Evolutionary conservation across 2,888 invertebrate species (phyloP).

Genomic region (Sphaeridia pumilis): DNA sequence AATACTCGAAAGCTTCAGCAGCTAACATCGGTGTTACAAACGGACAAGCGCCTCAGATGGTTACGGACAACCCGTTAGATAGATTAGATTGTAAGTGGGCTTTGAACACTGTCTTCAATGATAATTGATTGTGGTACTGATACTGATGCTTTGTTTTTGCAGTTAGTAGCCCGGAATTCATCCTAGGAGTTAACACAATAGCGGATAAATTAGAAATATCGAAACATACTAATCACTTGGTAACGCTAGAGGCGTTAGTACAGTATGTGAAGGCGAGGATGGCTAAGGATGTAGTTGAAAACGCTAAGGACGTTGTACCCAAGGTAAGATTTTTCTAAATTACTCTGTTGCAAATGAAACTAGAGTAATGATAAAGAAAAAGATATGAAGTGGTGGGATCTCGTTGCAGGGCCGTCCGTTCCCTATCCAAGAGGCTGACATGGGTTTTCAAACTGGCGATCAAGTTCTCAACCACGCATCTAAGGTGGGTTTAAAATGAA

Average conservation of each 20-base stretch:
- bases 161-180: constrained; percentile 75
- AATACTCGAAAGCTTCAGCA: constrained; percentile 56
- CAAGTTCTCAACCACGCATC: constrained; percentile 56
- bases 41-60: constrained; percentile 55
- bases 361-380: not conserved
- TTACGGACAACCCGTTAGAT: constrained; percentile 70
- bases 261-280: constrained; percentile 50
- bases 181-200: constrained; percentile 63
- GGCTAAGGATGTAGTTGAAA: constrained; percentile 48
- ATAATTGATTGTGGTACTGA: not conserved
- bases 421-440: constrained; percentile 54
- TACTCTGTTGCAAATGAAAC: too few species aligned
- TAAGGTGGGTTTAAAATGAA: constrained; percentile 43
- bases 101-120: not conserved
- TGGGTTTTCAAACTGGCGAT: constrained; percentile 57
- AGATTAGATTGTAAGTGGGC: constrained; percentile 66
- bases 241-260: constrained; percentile 58
- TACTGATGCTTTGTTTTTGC: constrained; percentile 19
- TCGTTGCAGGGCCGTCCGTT: constrained; percentile 51
- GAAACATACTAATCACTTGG: constrained; percentile 66
- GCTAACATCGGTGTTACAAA: constrained; percentile 48
- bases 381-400: not conserved
- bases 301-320: constrained; percentile 45
- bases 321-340: constrained; percentile 37
- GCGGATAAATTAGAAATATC: constrained; percentile 67